Evolutionary conservation across 2,113 vertebrate genomes (phyloP), one percentile per base, ranked within the genome.

Genomic region (Sorex fumeus): DNA sequence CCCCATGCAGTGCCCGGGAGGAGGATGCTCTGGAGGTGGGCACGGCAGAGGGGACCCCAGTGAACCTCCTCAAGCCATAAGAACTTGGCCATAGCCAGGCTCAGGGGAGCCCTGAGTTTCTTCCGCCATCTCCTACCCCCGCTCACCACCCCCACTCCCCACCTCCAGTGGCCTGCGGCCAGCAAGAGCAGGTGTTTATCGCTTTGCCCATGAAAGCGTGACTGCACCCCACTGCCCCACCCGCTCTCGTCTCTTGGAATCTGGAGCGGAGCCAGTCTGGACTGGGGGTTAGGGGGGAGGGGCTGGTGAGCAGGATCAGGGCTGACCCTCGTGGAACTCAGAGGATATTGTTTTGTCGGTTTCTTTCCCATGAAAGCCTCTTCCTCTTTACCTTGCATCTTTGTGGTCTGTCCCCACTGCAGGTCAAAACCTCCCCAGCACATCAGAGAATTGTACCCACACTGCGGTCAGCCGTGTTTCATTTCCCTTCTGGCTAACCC

Each of bases 201-300:
- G 6, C 13, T 75, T 79, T 6, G 2, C 21, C 50, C 60, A 77
- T 30, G 13, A 90, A 84, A 32, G 72, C 36, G 34, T 53, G 16
- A 47, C 43, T 62, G 34, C 71, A 50, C 18, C 50, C n/a, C 50
- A 0, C 60, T 21, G 11, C 53, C 66, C 50, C 1, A 0, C 36
- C 53, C 67, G 62, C 64, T 91, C 84, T 88, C 12, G 76, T 86
- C 36, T n/a, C 74, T 25, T 78, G 82, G 21, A 50, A 8, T 78
- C 27, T 75, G 75, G 82, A 83, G 70, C 25, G n/a, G 19, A 90
- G 78, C 87, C 91, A 84, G 23, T 12, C 34, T 71, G 85, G 50
- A 21, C n/a, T 3, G 2, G n/a, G 62, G 21, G 36, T 3, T 8
- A n/a, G n/a, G 8, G 9, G 57, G 53, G 18, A 53, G 53, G 62